Base-by-base conservation (phyloP, 2,888 invertebrate species). In the Hirtodrosophila alboralis region DNA sequence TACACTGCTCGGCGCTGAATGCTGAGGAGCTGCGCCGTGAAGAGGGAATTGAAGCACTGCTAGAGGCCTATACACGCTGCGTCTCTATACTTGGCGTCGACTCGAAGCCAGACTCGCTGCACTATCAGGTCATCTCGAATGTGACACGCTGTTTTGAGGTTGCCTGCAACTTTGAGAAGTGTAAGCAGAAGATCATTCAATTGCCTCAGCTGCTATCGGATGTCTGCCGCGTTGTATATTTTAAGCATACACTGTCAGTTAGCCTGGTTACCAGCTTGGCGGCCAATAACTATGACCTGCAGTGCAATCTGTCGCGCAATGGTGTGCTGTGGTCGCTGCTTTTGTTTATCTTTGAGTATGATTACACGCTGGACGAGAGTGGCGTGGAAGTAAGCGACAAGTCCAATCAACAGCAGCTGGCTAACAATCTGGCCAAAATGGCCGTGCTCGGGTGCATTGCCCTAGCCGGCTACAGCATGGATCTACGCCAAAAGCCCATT, bases 1-100 rank as follows among this genome's bases (percentile, higher is more conserved):
- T 99, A 3, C 94, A 95, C 77, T 98, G 98, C 91, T 98, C 98
- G 0, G 96, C 98, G 8, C 91, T 99, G 33, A 99, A 99, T 91
- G 99, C 99, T 0, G 99, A 99, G 91, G 99, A 99, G 90, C 91
- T 99, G 69, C 92, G 99, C 48, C 91, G 99, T 47, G 99, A 99
- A 91, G 95, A 95, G 54, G 99, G 99, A 0, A 92, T 99, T 61
- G 96, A 91, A 93, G 93, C 95, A 4, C 91, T 99, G 14, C 93
- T 97, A 83, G 96, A 96, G 77, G 98, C 99, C 0, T 96, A 98
- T 89, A 94, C 96, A 0, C 94, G 99, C 66, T 99, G 99, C 91
- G 97, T 97, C 43, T 95, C 96, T 18, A 97, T 99, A 14, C 91
- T 99, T 64, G 95, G 94, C 59, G 93, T 93, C 57, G 95, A 96